Conservation (phyloP, 2,797 vertebrate species). For the Sebastiscus tertius region DNA sequence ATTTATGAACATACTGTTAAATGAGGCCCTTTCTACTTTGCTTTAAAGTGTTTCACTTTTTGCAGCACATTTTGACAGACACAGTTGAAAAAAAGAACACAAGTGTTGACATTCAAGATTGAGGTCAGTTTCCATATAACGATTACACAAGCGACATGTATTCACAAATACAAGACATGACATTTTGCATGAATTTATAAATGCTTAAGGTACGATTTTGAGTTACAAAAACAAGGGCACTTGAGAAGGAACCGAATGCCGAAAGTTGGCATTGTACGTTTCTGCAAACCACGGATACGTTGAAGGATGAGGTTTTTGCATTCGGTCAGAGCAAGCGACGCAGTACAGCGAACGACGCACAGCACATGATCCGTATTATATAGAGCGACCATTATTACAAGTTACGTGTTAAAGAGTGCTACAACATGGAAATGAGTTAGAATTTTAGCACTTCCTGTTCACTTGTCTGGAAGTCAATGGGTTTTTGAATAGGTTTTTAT, state of each 20-base stretch:
- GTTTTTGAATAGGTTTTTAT: too few relatives aligned
- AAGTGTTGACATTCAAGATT: not conserved
- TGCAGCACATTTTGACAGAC: not conserved
- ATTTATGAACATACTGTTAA: not conserved
- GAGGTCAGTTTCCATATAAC: not conserved
- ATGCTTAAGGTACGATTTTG: not conserved
- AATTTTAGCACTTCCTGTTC: too few relatives aligned
- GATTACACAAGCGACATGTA: not conserved
- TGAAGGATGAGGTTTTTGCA: too few relatives aligned
- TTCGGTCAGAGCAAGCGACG: too few relatives aligned
- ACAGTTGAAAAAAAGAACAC: not conserved
- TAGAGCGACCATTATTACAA: too few relatives aligned
- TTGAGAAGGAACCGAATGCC: not conserved
- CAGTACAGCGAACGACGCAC: too few relatives aligned
- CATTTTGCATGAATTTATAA: not conserved
- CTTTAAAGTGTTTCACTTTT: not conserved
- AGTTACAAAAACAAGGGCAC: slow-evolving; percentile 48
- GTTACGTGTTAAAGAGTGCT: too few relatives aligned
- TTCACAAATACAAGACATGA: not conserved
- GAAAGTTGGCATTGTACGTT: too few relatives aligned
- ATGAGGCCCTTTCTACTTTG: not conserved
- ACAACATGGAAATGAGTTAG: too few relatives aligned
- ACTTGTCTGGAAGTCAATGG: too few relatives aligned
- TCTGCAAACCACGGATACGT: too few relatives aligned
- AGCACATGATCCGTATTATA: too few relatives aligned